A percentile compares a stretch with the other conserved stretches of the same genome.
Conservation (phyloP, 2,113 vertebrate genomes). For the Pardalotus punctatus region DNA sequence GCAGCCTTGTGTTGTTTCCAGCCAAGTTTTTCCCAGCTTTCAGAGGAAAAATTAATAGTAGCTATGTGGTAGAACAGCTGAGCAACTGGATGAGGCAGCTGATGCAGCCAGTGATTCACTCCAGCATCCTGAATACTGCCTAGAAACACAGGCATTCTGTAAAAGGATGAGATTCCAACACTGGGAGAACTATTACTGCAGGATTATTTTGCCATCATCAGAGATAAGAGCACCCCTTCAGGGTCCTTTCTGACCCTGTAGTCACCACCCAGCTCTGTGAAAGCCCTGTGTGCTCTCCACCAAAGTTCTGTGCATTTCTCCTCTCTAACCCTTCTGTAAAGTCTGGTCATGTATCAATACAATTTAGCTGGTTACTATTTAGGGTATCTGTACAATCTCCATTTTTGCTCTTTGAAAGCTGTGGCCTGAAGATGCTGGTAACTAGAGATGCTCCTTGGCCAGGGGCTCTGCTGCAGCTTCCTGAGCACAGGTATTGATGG, state of each 20-base stretch:
- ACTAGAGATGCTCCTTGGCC: background rate
- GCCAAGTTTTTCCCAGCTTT: background rate
- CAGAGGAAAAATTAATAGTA: background rate
- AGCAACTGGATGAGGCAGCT: background rate
- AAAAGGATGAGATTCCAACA: background rate
- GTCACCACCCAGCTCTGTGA: background rate
- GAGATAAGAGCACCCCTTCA: background rate
- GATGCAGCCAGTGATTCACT: background rate
- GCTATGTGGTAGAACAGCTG: background rate
- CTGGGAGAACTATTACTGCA: background rate
- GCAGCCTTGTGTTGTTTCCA: background rate
- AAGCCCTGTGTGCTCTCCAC: background rate
- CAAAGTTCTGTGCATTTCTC: background rate
- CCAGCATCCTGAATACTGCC: background rate
- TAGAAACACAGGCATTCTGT: background rate
- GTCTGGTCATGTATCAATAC: background rate
- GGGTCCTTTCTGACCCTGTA: background rate
- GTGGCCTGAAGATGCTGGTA: background rate
- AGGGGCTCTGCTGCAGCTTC: background rate
- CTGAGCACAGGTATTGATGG: fast-evolving
- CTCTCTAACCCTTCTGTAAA: background rate
- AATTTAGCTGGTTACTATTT: background rate
- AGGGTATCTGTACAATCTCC: background rate
- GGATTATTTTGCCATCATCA: background rate
- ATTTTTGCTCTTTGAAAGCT: background rate